Conservation (phyloP, 2,888 invertebrate genomes). For the Mamestra brassicae region DNA sequence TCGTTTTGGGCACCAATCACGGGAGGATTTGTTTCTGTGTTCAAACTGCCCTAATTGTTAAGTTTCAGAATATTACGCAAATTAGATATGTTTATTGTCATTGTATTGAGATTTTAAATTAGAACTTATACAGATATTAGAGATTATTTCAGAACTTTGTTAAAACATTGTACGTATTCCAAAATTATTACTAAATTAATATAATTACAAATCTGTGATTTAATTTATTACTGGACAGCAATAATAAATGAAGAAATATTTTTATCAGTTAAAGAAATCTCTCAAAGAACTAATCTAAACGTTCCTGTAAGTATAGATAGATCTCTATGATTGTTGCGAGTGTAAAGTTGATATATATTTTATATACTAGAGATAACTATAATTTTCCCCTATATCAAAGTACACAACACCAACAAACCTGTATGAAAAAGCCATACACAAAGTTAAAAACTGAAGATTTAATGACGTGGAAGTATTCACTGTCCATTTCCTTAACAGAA, state of each 20-base stretch:
- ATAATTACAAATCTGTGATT: slow-evolving; percentile 88
- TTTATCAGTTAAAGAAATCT: slow-evolving; percentile 72
- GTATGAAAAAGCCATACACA: slow-evolving; percentile 10
- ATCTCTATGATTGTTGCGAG: slow-evolving; percentile 88
- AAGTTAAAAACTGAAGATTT: not conserved
- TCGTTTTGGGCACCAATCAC: slow-evolving; percentile 77
- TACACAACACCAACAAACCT: not conserved
- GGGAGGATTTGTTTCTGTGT: slow-evolving; percentile 61
- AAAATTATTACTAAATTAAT: slow-evolving; percentile 85
- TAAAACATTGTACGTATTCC: slow-evolving; percentile 71
- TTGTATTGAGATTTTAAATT: slow-evolving; percentile 82
- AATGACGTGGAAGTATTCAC: not conserved
- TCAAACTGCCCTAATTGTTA: slow-evolving; percentile 80
- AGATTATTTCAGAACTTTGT: slow-evolving; percentile 73
- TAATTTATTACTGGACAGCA: slow-evolving; percentile 87
- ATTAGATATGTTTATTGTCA: slow-evolving; percentile 78
- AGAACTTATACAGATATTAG: slow-evolving; percentile 75
- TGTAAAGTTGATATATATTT: slow-evolving; percentile 73
- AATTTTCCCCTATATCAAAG: slow-evolving; percentile 22
- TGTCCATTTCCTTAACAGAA: not conserved
- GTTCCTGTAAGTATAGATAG: slow-evolving; percentile 90
- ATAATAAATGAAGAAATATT: slow-evolving; percentile 67
- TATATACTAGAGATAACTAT: slow-evolving; percentile 56
- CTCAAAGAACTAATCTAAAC: slow-evolving; percentile 87
- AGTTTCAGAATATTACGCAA: slow-evolving; percentile 87